Percentiles rank a stretch among this genome's conserved stretches.
Evolutionary conservation across 1,140 invertebrate species (phyloP).

Genomic region (Paraescarpia echinospica): DNA sequence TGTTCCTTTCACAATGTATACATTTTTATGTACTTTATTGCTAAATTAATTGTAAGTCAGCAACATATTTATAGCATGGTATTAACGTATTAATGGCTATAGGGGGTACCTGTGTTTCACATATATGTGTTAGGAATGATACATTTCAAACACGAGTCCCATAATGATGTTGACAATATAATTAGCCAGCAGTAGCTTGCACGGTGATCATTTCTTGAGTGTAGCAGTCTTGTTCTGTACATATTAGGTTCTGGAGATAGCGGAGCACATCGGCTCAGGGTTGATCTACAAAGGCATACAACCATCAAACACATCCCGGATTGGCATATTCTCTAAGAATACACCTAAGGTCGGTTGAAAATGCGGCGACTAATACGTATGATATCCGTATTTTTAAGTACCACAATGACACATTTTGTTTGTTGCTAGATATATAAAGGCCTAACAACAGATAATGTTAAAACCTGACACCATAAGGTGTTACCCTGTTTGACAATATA

Average conservation of each 20-base stretch:
- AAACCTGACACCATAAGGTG: background rate
- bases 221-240: constrained; percentile 17
- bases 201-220: constrained; percentile 22
- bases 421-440: background rate
- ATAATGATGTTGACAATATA: too few relatives aligned
- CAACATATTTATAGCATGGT: too few relatives aligned
- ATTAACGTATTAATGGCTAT: too few relatives aligned
- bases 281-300: constrained; percentile 77
- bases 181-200: too few relatives aligned
- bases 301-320: constrained; percentile 70
- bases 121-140: too few relatives aligned
- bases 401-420: background rate
- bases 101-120: too few relatives aligned
- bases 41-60: too few relatives aligned
- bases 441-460: background rate
- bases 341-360: constrained; percentile 71
- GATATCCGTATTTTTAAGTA: background rate
- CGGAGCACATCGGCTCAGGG: constrained; percentile 91
- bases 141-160: too few relatives aligned
- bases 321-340: constrained; percentile 94
- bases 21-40: too few relatives aligned
- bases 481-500: background rate
- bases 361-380: background rate
- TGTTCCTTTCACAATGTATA: too few relatives aligned
- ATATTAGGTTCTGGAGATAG: constrained; percentile 69